A percentile compares a stretch with the other conserved stretches of the same genome.
phyloP scores from a whole-genome alignment of 1,140 invertebrate species.

The Psilanteris sp. region DNA sequence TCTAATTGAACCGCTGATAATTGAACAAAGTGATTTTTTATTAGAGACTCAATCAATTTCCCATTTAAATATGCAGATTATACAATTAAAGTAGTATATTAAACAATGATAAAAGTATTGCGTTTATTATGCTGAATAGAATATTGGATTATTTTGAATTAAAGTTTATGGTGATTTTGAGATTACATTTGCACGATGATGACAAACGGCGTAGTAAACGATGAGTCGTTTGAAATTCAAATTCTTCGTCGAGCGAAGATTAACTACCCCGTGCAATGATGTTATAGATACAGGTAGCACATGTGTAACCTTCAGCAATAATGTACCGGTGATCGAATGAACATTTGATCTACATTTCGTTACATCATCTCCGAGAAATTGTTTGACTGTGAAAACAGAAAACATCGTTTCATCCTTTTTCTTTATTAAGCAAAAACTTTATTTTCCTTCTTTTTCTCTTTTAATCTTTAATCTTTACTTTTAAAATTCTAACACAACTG shows the following conservation, averaged over 20 bases:
- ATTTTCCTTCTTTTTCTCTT: no score
- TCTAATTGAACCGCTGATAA: no score
- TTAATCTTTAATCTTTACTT: no score
- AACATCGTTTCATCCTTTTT: background rate
- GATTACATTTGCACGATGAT: slow-evolving; percentile 22
- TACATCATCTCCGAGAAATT: slow-evolving; percentile 28
- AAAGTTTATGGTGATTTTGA: slow-evolving; percentile 11
- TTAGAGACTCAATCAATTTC: no score
- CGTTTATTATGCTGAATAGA: no score
- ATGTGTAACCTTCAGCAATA: slow-evolving; percentile 52
- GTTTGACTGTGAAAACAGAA: slow-evolving; percentile 32
- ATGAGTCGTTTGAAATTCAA: slow-evolving; percentile 46
- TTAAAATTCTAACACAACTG: no score
- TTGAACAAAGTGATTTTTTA: no score
- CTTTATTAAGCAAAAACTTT: no score
- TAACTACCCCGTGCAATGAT: slow-evolving; percentile 37
- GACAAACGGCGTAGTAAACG: slow-evolving; percentile 31
- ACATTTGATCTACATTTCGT: slow-evolving; percentile 41
- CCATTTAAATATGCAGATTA: no score
- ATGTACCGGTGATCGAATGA: slow-evolving; percentile 35
- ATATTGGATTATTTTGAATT: slow-evolving; percentile 6
- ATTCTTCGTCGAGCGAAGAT: slow-evolving; percentile 33
- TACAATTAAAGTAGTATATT: no score
- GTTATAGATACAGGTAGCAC: slow-evolving; percentile 20
- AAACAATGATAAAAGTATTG: no score